Evolutionary conservation across 1,140 invertebrate genomes (phyloP), one percentile per base, ranked within the genome.

Genomic region (Bombus haemorrhoidalis): DNA sequence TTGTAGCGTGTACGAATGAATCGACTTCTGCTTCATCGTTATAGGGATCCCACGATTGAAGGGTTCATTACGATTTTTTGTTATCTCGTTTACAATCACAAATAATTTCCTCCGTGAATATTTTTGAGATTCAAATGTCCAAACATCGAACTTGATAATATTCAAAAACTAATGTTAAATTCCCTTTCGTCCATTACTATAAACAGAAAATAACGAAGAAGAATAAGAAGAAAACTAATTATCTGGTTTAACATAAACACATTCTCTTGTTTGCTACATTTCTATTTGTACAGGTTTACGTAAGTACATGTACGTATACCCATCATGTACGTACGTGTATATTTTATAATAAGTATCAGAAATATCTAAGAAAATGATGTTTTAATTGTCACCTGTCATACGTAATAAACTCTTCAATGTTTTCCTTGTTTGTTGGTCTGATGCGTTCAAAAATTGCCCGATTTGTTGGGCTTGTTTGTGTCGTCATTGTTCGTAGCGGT

Each of bases 401-500:
- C 69, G 83, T 88, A 90, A 91, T 64, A 84, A 91, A 91, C 89
- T 85, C 86, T 90, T 91, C 89, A 88, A 86, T 85, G 37, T 86
- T 71, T 39, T 86, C 28, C 57, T 66, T 80, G 62, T 83, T 68
- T 62, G 59, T 62, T 83, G 41, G 18, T 85, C 47, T 83, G 72
- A 62, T 89, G 74, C 76, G 66, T 85, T 64, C 39, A 64, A 69
- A 53, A 82, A 82, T 82, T 91, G 82, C 74, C 89, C 89, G 80
- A 86, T 74, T 62, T 81, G 86, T 90, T 78, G 80, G 87, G 89
- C 85, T 87, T 93, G 89, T 89, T 87, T 88, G 87, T 92, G 90
- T 93, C 92, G 87, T 93, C 91, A 86, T 92, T 92, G 91, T 93
- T 86, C 86, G 89, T 91, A 93, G 89, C 88, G 84, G 88, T 93